These are phyloP conservation scores for Cryptotis parvus DNA, from an alignment of 2,113 vertebrate genomes.

Conservation along the genomic window DNA sequence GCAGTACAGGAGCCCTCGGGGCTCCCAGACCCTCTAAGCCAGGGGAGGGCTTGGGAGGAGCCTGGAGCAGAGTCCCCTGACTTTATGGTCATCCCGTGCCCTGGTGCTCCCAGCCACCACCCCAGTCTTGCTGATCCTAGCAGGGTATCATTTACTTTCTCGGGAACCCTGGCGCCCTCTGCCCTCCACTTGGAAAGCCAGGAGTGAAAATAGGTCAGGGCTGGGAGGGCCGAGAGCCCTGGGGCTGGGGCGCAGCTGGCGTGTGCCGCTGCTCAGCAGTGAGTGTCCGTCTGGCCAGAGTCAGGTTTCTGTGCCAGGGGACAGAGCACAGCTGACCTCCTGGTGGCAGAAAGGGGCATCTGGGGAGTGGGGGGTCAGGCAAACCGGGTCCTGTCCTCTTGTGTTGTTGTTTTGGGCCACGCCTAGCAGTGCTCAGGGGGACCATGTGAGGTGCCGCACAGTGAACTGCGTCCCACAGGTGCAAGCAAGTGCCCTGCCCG, in stretches of 20 bases:
- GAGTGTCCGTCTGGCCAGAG: constrained; percentile 70
- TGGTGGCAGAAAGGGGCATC: constrained; percentile 63
- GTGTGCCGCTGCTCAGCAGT: constrained; percentile 77
- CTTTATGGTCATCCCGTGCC: neutral
- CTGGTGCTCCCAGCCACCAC: neutral
- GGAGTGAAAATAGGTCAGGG: constrained; percentile 64
- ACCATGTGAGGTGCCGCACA: no score
- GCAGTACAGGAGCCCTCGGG: constrained; percentile 70
- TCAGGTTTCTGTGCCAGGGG: constrained; percentile 75
- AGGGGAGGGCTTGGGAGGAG: neutral
- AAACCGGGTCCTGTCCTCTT: neutral
- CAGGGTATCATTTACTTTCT: constrained; percentile 51
- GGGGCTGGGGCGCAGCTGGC: constrained; percentile 57
- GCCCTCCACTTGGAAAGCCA: constrained; percentile 36
- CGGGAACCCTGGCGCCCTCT: constrained; percentile 59
- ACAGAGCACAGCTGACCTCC: constrained; percentile 55
- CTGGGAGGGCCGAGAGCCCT: constrained; percentile 16
- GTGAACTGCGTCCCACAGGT: no score
- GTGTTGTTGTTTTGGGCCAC: neutral
- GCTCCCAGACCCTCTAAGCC: neutral
- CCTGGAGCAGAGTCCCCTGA: no score
- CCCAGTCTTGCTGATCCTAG: neutral
- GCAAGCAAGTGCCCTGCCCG: no score
- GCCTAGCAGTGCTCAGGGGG: neutral
- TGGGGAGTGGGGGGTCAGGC: constrained; percentile 29